phyloP scores from a whole-genome alignment of 2,888 invertebrate species.

The Zhengitettix transpicula region DNA sequence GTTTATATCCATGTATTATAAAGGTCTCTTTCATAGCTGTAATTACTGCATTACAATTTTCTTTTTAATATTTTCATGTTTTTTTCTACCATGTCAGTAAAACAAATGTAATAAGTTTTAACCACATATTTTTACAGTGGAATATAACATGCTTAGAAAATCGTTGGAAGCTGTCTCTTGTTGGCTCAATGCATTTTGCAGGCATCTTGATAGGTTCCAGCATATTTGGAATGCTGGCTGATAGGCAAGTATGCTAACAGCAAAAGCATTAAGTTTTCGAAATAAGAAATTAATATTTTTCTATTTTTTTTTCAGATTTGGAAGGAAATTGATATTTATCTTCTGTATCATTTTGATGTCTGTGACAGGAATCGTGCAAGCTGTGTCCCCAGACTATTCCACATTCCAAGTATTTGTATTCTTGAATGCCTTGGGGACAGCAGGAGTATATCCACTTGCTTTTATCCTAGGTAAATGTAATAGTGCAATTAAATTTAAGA shows the following conservation, averaged over 20 bases:
- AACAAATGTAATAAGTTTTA: too few relatives aligned
- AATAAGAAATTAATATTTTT: not conserved
- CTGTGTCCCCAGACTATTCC: slow-evolving; percentile 32
- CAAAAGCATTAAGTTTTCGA: not conserved
- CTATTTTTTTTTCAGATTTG: slow-evolving; percentile 28
- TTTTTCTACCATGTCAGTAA: too few relatives aligned
- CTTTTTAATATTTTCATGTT: too few relatives aligned
- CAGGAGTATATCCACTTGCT: slow-evolving; percentile 41
- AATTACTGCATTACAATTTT: too few relatives aligned
- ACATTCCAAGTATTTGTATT: slow-evolving; percentile 35
- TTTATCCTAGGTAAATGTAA: slow-evolving; percentile 32
- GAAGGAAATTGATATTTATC: slow-evolving; percentile 39
- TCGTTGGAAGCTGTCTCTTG: slow-evolving; percentile 40
- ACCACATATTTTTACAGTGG: slow-evolving; percentile 29
- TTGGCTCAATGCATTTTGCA: slow-evolving; percentile 43
- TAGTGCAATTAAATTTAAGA: not conserved
- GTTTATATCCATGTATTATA: too few relatives aligned
- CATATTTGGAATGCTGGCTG: slow-evolving; percentile 39
- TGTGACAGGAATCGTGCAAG: slow-evolving; percentile 36
- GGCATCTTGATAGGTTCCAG: slow-evolving; percentile 44
- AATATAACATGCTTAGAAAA: slow-evolving; percentile 40
- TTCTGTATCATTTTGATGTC: slow-evolving; percentile 38
- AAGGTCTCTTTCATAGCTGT: too few relatives aligned
- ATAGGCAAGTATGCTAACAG: slow-evolving; percentile 28
- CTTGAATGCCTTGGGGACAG: slow-evolving; percentile 41